Evolutionary conservation across 2,797 vertebrate genomes (phyloP).

Genomic region (Gallirallus australis): DNA sequence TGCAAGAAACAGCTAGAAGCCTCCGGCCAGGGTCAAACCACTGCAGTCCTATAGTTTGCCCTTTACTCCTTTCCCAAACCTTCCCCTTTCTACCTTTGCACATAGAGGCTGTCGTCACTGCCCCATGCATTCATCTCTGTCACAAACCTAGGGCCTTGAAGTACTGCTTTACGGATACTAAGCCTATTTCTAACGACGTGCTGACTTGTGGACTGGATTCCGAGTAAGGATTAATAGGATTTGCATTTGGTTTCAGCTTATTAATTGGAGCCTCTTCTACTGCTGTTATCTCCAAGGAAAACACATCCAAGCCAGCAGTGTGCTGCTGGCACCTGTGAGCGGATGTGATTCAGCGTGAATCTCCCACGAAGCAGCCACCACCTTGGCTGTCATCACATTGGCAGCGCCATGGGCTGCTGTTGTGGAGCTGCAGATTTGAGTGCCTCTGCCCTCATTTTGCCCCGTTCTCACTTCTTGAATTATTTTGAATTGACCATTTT

Average conservation of each 20-base stretch:
- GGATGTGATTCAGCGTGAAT: background rate
- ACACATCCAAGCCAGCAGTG: background rate
- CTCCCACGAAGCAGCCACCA: background rate
- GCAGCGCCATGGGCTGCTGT: background rate
- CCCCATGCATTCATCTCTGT: background rate
- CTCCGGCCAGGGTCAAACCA: too few relatives aligned
- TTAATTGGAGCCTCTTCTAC: background rate
- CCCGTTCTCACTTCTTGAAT: background rate
- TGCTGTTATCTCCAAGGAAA: slow-evolving; percentile 9
- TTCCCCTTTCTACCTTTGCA: background rate
- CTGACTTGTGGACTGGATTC: background rate
- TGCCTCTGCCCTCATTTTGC: background rate
- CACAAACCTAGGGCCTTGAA: background rate
- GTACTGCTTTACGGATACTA: background rate
- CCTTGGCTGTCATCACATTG: background rate
- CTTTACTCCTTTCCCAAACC: background rate
- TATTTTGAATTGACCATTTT: background rate
- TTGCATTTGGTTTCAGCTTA: background rate
- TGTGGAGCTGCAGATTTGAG: background rate
- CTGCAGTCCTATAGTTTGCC: background rate
- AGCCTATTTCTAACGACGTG: background rate
- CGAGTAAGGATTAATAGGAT: background rate
- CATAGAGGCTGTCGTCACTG: background rate
- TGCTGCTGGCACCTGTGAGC: slow-evolving; percentile 8
- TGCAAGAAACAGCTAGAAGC: too few relatives aligned